Evolutionary conservation across 1,140 invertebrate genomes (phyloP).

Genomic region (Helicoverpa armigera): DNA sequence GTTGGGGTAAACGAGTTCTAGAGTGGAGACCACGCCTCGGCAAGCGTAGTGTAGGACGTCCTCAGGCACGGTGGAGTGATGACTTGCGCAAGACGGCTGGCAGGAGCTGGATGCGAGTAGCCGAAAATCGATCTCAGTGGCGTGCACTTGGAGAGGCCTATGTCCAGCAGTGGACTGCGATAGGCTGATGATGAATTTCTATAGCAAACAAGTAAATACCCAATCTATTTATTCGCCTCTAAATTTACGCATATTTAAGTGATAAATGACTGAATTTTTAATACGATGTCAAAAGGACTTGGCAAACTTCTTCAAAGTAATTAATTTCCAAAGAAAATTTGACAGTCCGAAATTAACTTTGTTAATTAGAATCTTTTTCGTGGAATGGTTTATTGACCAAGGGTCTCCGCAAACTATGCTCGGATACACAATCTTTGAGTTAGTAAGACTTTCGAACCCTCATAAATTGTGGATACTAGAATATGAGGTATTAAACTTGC

Average conservation of each 20-base stretch:
- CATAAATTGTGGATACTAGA: slow-evolving; percentile 20
- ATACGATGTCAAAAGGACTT: slow-evolving; percentile 37
- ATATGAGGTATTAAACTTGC: slow-evolving; percentile 16
- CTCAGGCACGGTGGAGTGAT: too few species aligned
- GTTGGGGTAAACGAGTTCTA: too few species aligned
- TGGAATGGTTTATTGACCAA: slow-evolving; percentile 14
- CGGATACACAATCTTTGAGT: background rate
- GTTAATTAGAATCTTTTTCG: slow-evolving; percentile 43
- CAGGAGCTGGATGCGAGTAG: too few species aligned
- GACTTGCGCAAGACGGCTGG: too few species aligned
- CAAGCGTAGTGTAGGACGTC: too few species aligned
- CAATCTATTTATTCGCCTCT: background rate
- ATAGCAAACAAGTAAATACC: too few species aligned
- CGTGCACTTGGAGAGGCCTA: too few species aligned
- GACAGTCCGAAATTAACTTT: slow-evolving; percentile 42
- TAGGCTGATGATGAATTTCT: too few species aligned
- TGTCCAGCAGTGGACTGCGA: too few species aligned
- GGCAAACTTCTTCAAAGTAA: slow-evolving; percentile 38
- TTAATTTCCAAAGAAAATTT: slow-evolving; percentile 47
- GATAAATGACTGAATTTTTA: slow-evolving; percentile 42
- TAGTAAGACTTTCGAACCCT: background rate
- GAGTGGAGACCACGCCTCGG: too few species aligned
- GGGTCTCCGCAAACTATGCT: background rate
- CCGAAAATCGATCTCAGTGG: too few species aligned
- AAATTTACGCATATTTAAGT: slow-evolving; percentile 16